phyloP scores from a whole-genome alignment of 2,113 vertebrate species.

The Cygnus atratus region DNA sequence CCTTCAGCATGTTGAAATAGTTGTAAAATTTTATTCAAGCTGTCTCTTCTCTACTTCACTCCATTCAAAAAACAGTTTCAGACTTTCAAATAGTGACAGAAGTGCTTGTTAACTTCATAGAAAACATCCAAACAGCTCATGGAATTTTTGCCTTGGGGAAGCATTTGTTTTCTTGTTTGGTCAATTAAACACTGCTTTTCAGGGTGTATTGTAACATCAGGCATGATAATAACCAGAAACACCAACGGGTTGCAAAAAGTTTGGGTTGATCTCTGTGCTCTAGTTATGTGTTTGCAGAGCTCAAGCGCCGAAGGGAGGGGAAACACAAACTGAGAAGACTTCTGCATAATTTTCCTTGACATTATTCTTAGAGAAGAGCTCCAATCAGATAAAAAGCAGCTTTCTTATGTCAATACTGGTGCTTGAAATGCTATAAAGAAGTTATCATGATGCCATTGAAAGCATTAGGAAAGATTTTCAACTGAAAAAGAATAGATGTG shows the following conservation, averaged over 20 bases:
- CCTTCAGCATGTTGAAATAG: constrained; percentile 16
- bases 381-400: not conserved
- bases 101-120: constrained; percentile 32
- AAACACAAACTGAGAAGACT: not conserved
- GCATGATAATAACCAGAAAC: constrained; percentile 37
- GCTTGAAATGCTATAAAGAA: not conserved
- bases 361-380: not conserved
- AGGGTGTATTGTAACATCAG: constrained; percentile 28
- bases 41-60: not conserved
- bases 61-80: constrained; percentile 1
- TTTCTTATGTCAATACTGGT: not conserved
- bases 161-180: constrained; percentile 58
- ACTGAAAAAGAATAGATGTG: not conserved
- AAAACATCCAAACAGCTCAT: constrained; percentile 49
- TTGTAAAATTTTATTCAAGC: not conserved
- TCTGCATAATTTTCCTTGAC: not conserved
- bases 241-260: not conserved
- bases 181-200: constrained; percentile 49
- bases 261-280: not conserved
- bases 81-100: constrained; percentile 14
- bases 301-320: not conserved
- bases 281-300: not conserved
- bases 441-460: not conserved
- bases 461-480: not conserved
- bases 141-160: constrained; percentile 63